Base-by-base conservation (phyloP, 2,113 vertebrate genomes). In the Nothocercus nigrocapillus region DNA sequence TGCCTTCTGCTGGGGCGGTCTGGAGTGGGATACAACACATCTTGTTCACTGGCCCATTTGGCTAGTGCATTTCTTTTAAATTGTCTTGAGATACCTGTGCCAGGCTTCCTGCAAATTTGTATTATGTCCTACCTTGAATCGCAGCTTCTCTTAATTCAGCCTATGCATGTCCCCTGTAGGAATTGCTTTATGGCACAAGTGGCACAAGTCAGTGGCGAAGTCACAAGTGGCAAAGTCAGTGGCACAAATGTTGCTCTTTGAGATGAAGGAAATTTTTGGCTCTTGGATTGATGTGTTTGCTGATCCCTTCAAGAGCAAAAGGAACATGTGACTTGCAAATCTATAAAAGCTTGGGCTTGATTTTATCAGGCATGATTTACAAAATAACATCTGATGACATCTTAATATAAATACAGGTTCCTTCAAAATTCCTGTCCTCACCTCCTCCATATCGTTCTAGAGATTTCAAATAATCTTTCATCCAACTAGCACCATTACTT, bases 261-360 rank as follows among this genome's bases (percentile, higher is more conserved):
- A 56, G 7, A 40, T 22, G 5, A 32, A 24, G 47, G 25, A 47
- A 76, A 30, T 16, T 56, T 56, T 56, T 30, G 54, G 16, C 28
- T 56, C 54, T 56, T 56, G 54, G 8, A 56, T 30, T 56, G 54
- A 30, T 56, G 54, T 32, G 54, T 32, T 58, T 58, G 54, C 30
- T 32, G 54, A 30, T 32, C 36, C 53, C 32, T 53, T 42, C 4
- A 47, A 34, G 13, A 67, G 15, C 80, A 6, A 85, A 82, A 51
- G 0, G 36, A 64, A 16, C 24, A 9, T 0, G 1, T 40, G 42
- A 21, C 28, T 44, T 44, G 5, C 36, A 62, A 47, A 24, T 67
- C 16, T 83, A 0, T 13, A 30, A 53, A 32, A 66, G 16, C 34
- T 56, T 85, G n/a, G 12, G 28, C 32, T 83, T 74, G 54, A 16